Evolutionary conservation across 2,113 vertebrate species (phyloP), one percentile per base, ranked within the genome.

Genomic region (Megalops atlanticus): DNA sequence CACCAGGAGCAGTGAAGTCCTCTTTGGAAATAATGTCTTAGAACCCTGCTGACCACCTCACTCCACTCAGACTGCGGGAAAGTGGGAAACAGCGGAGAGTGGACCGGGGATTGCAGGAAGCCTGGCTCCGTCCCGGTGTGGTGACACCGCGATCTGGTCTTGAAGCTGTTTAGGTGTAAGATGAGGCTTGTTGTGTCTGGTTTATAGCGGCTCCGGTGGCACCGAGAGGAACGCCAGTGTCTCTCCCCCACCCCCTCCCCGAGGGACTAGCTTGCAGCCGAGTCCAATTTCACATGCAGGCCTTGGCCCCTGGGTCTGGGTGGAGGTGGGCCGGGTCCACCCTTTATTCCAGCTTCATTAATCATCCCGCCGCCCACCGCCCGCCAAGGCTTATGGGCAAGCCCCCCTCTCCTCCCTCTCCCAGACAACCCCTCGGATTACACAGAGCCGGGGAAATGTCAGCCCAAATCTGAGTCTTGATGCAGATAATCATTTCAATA

Each of bases 401-500:
- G 98, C 95, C 95, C 95, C 92, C 95, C 95, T 94, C 96, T 96
- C 96, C 95, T 95, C 96, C 96, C 97, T 96, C 96, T 97, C 96
- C 95, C 95, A 96, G 96, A 97, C 97, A 99, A 97, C 96, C 97
- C 98, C 96, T 96, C 93, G 97, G 97, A 99, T 99, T 99, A 99
- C 96, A 96, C 96, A 96, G 96, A 98, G 97, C 97, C 96, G 95
- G 97, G 94, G 95, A 99, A 99, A 99, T 99, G 98, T 99, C 98
- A 99, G 95, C 97, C 96, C 97, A 99, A 98, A 99, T 99, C 97
- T 99, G 97, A 99, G 98, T 98, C 97, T 97, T 98, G 97, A 99
- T 98, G 97, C 98, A 99, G 97, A 99, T 99, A 99, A 99, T 99
- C 97, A 99, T 99, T 99, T 98, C 98, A 99, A 99, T 99, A 99